Evolutionary conservation across 2,113 vertebrate species (phyloP).

Genomic region (Pteronura brasiliensis): DNA sequence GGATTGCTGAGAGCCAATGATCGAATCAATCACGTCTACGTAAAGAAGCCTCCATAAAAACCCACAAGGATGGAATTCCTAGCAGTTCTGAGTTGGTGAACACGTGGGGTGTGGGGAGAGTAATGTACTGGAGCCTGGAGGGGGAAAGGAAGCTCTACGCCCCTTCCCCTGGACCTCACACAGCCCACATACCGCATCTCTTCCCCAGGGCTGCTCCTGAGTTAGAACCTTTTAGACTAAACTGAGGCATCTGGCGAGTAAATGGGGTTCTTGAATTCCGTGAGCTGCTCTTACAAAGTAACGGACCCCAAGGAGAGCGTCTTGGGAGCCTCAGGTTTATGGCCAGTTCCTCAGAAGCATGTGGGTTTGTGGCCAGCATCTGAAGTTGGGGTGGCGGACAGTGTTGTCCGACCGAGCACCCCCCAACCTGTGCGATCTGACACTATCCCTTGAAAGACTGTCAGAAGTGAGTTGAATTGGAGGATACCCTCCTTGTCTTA

Average conservation of each 20-base stretch:
- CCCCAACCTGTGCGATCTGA: not conserved
- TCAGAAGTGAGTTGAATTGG: not conserved
- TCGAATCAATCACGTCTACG: not conserved
- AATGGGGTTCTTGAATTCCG: not conserved
- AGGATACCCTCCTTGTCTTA: not conserved
- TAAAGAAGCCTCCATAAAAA: not conserved
- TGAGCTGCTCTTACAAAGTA: not conserved
- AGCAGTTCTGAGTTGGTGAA: not conserved
- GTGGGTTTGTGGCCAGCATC: not conserved
- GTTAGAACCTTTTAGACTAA: not conserved
- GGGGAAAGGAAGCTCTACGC: not conserved
- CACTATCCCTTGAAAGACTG: not conserved
- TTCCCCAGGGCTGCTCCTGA: not conserved
- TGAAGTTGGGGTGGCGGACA: not conserved
- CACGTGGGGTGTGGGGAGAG: not conserved
- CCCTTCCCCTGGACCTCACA: not conserved
- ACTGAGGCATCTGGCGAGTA: not conserved
- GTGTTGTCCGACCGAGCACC: not conserved
- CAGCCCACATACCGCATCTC: not conserved
- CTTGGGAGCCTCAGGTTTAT: not conserved
- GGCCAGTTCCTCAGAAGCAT: not conserved
- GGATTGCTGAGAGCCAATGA: not conserved
- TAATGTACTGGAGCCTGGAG: too few relatives aligned
- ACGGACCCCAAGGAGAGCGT: not conserved
- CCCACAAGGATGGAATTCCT: not conserved